Base-by-base conservation (phyloP, 2,888 invertebrate genomes). In the Eupeodes latifasciatus region DNA sequence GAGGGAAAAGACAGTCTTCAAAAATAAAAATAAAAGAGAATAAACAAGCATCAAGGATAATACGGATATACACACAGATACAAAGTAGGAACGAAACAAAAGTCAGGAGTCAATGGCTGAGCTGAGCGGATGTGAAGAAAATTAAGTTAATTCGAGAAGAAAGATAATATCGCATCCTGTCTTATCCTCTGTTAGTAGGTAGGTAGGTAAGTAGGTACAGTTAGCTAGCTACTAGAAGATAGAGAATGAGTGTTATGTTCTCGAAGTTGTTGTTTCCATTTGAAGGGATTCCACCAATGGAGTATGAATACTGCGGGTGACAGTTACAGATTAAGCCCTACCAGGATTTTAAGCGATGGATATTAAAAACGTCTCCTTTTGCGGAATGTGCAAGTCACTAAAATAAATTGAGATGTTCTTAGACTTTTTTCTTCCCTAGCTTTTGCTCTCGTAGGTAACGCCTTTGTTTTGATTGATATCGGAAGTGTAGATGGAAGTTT, bases 71-170 rank as follows among this genome's bases (percentile, higher is more conserved):
- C 81, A 57, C 81, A 71, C 84, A 75, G 82, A 82, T 74, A 80
- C 79, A 83, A 83, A 84, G 71, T 79, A 84, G 19, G 49, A 62
- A 62, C 75, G 62, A 62, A 51, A 75, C 61, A 87, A 85, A 88
- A 88, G 88, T 88, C 88, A 88, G 81, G 85, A 88, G 88, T 85
- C 88, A 88, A 81, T 88, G 88, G 77, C 88, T 74, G 69, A 88
- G 77, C 88, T 74, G 69, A 88, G 84, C 67, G 88, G 85, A 85
- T 88, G 88, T 81, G 75, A 88, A 78, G 81, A 85, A 88, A 88
- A 88, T 88, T 88, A 88, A 88, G 88, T 88, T 88, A 88, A 88
- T 88, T 88, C 85, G 88, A 88, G 85, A 88, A 88, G 85, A 88
- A 81, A 88, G 88, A 88, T 85, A 88, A 88, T 72, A 88, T 88